Base-by-base conservation (phyloP, 2,888 invertebrate species). In the Maniola hyperantus region DNA sequence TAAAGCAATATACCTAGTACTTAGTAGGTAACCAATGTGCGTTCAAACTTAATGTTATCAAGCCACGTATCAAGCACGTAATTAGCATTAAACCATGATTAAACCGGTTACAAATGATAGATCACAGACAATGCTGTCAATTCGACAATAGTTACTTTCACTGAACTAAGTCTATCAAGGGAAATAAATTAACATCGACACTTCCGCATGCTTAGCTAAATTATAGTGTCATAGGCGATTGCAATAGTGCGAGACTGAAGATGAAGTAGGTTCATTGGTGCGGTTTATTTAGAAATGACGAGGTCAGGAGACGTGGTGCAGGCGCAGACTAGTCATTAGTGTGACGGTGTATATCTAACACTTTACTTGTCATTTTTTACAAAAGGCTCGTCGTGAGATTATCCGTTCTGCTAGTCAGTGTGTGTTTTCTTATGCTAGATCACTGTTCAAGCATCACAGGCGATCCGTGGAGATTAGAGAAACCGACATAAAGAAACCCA, bases 111-210 rank as follows among this genome's bases (percentile, higher is more conserved):
- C 51, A 51, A 58, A 71, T 74, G 76, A 77, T 75, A 77, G 72
- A 79, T 76, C 73, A 74, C 74, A 75, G 73, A 78, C 78, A 79
- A 77, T 77, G 71, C 62, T 46, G 69, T 58, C 71, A 66, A 68
- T 58, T 65, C 66, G 71, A 78, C 79, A 79, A 80, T 75, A 39
- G 66, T 51, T 53, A 79, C 79, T 82, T 82, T 81, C 80, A 79
- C 80, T 73, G 68, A 65, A 57, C 48, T 65, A 57, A 65, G 48
- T 54, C n/a, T 73, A 70, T 71, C 68, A 72, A 67, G 71, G 66
- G 64, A 72, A 74, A 71, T 66, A 72, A 68, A 71, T 70, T 70
- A 67, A 64, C 72, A 63, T 64, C 42, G 42, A 71, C 51, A 58
- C 59, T 68, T 70, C 66, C 70, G 69, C 64, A 59, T 68, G 15